Base-by-base conservation (phyloP, 2,113 vertebrate species). In the Mohoua ochrocephala region DNA sequence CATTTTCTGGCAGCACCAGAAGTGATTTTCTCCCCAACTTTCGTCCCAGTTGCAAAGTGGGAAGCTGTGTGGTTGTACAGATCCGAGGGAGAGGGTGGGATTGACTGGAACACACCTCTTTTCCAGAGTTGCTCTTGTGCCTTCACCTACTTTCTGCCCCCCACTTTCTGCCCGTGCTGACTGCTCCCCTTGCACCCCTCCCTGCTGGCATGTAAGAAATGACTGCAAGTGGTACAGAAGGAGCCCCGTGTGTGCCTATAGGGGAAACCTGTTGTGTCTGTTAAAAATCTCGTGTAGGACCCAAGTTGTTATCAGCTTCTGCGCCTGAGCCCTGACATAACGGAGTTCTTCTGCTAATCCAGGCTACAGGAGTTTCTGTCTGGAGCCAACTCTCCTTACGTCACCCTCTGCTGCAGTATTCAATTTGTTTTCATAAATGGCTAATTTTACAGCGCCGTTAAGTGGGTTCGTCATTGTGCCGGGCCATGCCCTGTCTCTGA, bases 401-500 rank as follows among this genome's bases (percentile, higher is more conserved):
- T 98, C 98, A 98, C 95, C 95, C 94, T 97, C 91, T 97, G 96
- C 97, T 98, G 97, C 97, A 98, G 95, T 92, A 95, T 96, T 97
- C 97, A 95, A 93, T 96, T 98, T 97, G 96, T 97, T 98, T 98
- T 98, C 96, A 84, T 96, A 97, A 98, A 98, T 93, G 96, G 97
- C 97, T 98, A 98, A 98, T 98, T 98, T 98, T 98, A 98, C 95
- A 97, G 94, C 45, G 91, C 97, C 94, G 95, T 97, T 97, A 97
- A 98, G 96, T 93, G 80, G 95, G 95, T 96, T 97, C 94, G 97
- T 98, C 96, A 91, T 96, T 95, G 97, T 96, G 94, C 95, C 45
- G 95, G 97, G 97, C 97, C 97, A 92, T 97, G 97, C 96, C 97
- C 91, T 69, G 75, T 85, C 33, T 89, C 97, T 95, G 94, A 89